Evolutionary conservation across 1,140 invertebrate species (phyloP).

Genomic region (Drosophila mojavensis): DNA sequence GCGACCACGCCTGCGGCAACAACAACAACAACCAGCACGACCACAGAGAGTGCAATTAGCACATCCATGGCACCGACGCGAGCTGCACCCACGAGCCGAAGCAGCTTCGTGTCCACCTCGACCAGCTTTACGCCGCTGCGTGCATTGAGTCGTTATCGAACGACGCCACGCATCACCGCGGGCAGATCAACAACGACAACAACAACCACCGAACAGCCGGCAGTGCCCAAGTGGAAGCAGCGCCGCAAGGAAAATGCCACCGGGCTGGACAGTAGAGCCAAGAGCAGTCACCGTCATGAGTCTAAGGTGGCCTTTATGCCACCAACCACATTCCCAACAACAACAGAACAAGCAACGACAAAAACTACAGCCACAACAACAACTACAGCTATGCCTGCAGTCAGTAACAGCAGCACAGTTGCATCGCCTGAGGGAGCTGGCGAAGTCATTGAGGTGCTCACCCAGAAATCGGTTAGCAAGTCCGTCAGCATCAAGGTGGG

Average conservation of each 20-base stretch:
- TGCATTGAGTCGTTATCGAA: slow-evolving; percentile 65
- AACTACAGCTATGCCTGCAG: slow-evolving; percentile 14
- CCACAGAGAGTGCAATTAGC: neutral
- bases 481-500: slow-evolving; percentile 81
- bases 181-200: slow-evolving; percentile 58
- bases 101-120: slow-evolving; percentile 66
- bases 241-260: slow-evolving; percentile 59
- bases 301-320: slow-evolving; percentile 42
- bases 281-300: slow-evolving; percentile 63
- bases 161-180: slow-evolving; percentile 67
- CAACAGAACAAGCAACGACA: neutral
- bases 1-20: slow-evolving; percentile 16
- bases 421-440: neutral
- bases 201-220: slow-evolving; percentile 53
- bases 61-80: slow-evolving; percentile 7
- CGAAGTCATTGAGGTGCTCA: slow-evolving; percentile 71
- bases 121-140: slow-evolving; percentile 60
- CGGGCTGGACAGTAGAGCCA: slow-evolving; percentile 68
- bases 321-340: slow-evolving; percentile 12
- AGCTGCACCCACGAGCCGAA: slow-evolving; percentile 23
- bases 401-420: neutral
- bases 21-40: neutral
- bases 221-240: slow-evolving; percentile 72
- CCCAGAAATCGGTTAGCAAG: slow-evolving; percentile 79
- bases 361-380: neutral